These are phyloP conservation scores for Rhinogobius similis DNA, from an alignment of 2,113 vertebrate genomes.

Conservation along the genomic window DNA sequence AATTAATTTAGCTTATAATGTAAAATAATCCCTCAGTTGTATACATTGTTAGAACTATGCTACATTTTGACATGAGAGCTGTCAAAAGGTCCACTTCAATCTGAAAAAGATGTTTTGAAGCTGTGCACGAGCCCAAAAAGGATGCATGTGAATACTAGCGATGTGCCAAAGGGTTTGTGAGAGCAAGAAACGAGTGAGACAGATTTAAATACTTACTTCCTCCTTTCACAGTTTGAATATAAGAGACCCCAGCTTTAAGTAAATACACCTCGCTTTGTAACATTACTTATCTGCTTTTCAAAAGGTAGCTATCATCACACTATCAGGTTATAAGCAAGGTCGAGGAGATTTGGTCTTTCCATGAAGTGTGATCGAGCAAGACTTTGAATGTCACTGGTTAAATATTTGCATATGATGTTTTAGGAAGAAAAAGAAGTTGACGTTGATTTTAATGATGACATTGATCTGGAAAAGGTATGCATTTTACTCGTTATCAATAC, in stretches of 20 bases:
- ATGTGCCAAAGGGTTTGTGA: not conserved
- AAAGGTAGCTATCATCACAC: slow-evolving; percentile 35
- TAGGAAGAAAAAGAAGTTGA: slow-evolving; percentile 45
- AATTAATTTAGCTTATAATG: too few species aligned
- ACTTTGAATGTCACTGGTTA: slow-evolving; percentile 8
- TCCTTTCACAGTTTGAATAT: not conserved
- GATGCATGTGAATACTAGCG: not conserved
- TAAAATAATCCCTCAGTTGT: too few species aligned
- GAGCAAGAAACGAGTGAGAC: not conserved
- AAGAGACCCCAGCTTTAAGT: not conserved
- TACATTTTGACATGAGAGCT: not conserved
- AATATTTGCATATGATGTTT: slow-evolving; percentile 24
- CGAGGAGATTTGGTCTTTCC: slow-evolving; percentile 15
- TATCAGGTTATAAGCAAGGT: slow-evolving; percentile 41
- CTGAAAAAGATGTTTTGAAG: too few species aligned
- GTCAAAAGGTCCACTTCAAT: too few species aligned
- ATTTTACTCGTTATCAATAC: not conserved
- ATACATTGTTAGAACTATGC: not conserved
- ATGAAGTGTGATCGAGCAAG: not conserved
- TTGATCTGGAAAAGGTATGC: slow-evolving; percentile 67
- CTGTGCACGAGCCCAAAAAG: too few species aligned
- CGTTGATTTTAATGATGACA: slow-evolving; percentile 48
- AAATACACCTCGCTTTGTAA: slow-evolving; percentile 13
- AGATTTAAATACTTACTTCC: not conserved
- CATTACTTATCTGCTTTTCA: slow-evolving; percentile 34